Evolutionary conservation across 1,140 invertebrate species (phyloP), one percentile per base, ranked within the genome.

Genomic region (Drosophila guanche): DNA sequence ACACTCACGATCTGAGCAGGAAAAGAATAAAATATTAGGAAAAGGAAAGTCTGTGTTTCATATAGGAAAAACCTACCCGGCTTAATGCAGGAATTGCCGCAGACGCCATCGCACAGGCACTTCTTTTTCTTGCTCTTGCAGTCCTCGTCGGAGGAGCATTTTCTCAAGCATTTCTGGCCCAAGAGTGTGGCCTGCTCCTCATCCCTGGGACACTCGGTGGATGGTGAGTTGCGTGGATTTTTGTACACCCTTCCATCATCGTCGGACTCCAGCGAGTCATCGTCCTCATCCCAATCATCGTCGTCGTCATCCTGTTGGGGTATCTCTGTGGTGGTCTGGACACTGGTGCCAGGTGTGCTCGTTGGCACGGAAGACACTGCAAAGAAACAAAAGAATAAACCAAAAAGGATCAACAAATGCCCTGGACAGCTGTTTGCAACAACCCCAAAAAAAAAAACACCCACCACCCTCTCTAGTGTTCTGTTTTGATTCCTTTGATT

Each of bases 121-220:
- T 97, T 97, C 92, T 99, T 99, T 92, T 98, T 97, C 92, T 98
- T 96, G 89, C 97, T 98, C 91, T 98, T 98, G 92, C 98, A 99
- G 89, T 99, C 98, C 84, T 97, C 96, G 89, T 99, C 97, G 0
- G 96, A 95, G 0, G 95, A 97, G 91, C 98, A 99, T 91, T 98
- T 97, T 66, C 98, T 94, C 46, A 98, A 93, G 92, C 98, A 99
- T 81, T 96, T 96, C 76, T 98, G 96, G 3, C 95, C 95, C 90
- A 95, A 79, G 3, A 90, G 41, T 1, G 91, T 91, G 59, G 91
- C 95, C 71, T 95, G 94, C 65, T 94, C 95, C 89, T 97, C 96
- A 81, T 97, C 96, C 4, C 97, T 91, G 0, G 96, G 96, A 89
- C 96, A 98, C 46, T 95, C 93, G 0, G 94, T 95, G 7, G 96